A percentile compares a stretch with the other conserved stretches of the same genome.
These are phyloP conservation scores for Typhlichthys subterraneus DNA, from an alignment of 2,797 vertebrate genomes.

Conservation along the genomic window DNA sequence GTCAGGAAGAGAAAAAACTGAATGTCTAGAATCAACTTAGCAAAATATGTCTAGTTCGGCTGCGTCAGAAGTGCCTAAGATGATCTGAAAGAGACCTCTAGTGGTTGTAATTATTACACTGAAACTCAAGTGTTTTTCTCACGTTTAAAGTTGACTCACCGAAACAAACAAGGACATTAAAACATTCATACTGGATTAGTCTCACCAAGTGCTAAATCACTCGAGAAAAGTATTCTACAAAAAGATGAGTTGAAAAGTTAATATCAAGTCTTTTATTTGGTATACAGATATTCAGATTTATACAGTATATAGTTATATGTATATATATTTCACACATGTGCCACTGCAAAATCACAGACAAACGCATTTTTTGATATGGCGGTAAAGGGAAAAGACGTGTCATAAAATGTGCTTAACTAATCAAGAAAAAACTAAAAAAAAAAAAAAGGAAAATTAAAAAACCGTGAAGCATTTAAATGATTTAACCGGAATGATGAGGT, in stretches of 20 bases:
- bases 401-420: conserved; percentile 58
- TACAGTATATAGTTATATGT: conserved; percentile 72
- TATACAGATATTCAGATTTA: conserved; percentile 79
- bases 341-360: conserved; percentile 86
- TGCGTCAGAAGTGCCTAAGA: not conserved
- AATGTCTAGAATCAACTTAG: too few relatives aligned
- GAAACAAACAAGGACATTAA: conserved; percentile 78
- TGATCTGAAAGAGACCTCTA: conserved; percentile 30
- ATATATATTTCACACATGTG: conserved; percentile 85
- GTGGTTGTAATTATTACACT: conserved; percentile 28
- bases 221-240: conserved; percentile 79
- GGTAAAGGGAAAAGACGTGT: conserved; percentile 65
- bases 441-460: conserved; percentile 57
- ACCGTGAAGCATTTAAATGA: not conserved
- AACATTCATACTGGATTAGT: conserved; percentile 1
- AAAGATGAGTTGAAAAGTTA: conserved; percentile 83
- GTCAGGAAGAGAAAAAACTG: too few relatives aligned
- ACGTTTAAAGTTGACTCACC: conserved; percentile 65
- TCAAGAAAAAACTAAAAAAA: conserved; percentile 13
- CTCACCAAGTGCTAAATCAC: conserved; percentile 60
- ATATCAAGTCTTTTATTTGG: conserved; percentile 98
- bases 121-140: conserved; percentile 70
- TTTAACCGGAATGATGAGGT: conserved; percentile 86
- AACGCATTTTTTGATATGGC: conserved; percentile 82
- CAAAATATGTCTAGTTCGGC: not conserved